Evolutionary conservation across 2,113 vertebrate species (phyloP), one percentile per base, ranked within the genome.

Genomic region (Corynorhinus townsendii): DNA sequence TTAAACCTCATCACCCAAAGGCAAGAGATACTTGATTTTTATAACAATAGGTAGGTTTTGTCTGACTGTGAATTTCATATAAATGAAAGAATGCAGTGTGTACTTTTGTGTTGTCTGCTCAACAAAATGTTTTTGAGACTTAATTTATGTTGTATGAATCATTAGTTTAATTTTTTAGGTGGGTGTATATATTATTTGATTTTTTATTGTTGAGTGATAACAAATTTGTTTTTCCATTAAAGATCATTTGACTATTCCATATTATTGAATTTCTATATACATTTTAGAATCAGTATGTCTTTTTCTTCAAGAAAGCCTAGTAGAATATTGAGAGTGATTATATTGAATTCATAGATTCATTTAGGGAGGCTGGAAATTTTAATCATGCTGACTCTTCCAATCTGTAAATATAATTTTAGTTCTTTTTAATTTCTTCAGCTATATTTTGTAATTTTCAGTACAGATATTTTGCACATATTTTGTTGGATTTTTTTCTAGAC

Each of bases 151-250:
- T 56, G 54, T 56, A 56, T 81, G 28, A 22, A 64, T 64, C 17
- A 38, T 35, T 69, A 71, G 6, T 71, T 91, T 4, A 28, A 10
- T 56, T 81, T 72, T 71, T 83, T 64, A 84, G 20, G 49, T 75
- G 16, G 8, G 35, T 47, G 4, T 62, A 8, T 62, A 15, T 52
- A 54, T 56, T 56, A 56, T 56, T 56, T 56, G 54, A 22, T 28
- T 35, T n/a, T 49, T 73, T 69, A 3, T 35, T 85, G 14, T 49
- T 47, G 16, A 72, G 26, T 62, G 45, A 28, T 52, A 75, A 47
- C n/a, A 71, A n/a, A 80, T 52, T 49, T 82, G 14, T 86, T 86
- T 71, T 38, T 86, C 66, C 89, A 77, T 88, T 59, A 84, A 96
- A 72, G 20, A 83, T 62, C 8, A 72, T 76, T 83, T 79, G 76